A percentile compares a stretch with the other conserved stretches of the same genome.
phyloP scores from a whole-genome alignment of 2,888 invertebrate species.

The Pharmacophagus antenor region DNA sequence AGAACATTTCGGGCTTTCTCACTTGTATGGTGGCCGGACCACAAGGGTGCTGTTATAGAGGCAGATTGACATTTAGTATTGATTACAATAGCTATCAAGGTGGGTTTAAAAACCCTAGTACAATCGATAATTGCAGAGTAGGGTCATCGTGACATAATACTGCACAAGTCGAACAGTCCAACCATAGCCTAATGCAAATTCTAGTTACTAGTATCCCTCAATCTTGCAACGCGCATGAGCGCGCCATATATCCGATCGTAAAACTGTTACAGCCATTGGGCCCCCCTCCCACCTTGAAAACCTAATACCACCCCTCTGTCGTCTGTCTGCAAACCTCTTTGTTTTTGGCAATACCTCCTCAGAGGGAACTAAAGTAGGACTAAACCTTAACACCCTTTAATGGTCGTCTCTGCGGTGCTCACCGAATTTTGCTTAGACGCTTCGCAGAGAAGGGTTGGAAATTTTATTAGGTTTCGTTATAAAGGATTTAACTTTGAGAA shows the following conservation, averaged over 20 bases:
- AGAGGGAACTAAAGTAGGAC: slow-evolving; percentile 64
- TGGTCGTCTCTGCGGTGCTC: slow-evolving; percentile 62
- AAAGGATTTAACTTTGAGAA: slow-evolving; percentile 3
- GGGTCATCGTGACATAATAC: background rate
- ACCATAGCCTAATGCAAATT: slow-evolving; percentile 77
- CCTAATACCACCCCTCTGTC: slow-evolving; percentile 10
- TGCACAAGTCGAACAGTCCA: background rate
- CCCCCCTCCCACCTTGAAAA: slow-evolving; percentile 34
- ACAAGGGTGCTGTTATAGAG: too few relatives aligned
- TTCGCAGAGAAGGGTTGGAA: slow-evolving; percentile 54
- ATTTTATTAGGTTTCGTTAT: slow-evolving; percentile 35
- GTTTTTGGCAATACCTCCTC: slow-evolving; percentile 68
- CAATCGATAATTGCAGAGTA: background rate
- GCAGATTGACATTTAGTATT: too few relatives aligned
- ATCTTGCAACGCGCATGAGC: slow-evolving; percentile 72
- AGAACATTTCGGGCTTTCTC: too few relatives aligned
- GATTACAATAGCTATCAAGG: too few relatives aligned
- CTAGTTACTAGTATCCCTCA: slow-evolving; percentile 46
- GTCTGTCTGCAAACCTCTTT: slow-evolving; percentile 70
- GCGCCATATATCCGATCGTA: slow-evolving; percentile 73
- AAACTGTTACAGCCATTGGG: slow-evolving; percentile 67
- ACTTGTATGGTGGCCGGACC: too few relatives aligned
- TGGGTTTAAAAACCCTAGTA: too few relatives aligned
- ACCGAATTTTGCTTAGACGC: slow-evolving; percentile 34
- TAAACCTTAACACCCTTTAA: slow-evolving; percentile 76